Evolutionary conservation across 2,113 vertebrate species (phyloP).

Genomic region (Boulengeromyrus knoepffleri): DNA sequence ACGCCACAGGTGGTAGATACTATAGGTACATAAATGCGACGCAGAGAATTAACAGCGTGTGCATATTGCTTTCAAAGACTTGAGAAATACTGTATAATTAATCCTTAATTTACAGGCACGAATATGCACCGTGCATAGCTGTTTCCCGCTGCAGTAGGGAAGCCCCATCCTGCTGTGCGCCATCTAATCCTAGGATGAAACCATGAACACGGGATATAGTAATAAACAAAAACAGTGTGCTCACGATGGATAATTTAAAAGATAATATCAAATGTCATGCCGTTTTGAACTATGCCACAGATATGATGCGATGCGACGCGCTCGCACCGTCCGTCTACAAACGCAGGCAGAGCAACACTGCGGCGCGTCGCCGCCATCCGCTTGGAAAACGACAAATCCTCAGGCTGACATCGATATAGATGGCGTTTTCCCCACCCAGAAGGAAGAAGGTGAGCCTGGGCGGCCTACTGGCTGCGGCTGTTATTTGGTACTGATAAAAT

Average conservation of each 20-base stretch:
- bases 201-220: background rate
- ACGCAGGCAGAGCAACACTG: background rate
- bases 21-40: background rate
- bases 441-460: background rate
- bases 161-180: background rate
- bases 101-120: background rate
- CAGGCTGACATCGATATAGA: background rate
- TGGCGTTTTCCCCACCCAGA: background rate
- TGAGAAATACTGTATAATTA: background rate
- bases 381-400: background rate
- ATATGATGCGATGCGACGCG: background rate
- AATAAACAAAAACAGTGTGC: background rate
- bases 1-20: background rate
- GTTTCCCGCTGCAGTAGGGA: background rate
- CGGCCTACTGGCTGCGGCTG: background rate
- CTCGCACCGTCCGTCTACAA: background rate
- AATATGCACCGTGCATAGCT: background rate
- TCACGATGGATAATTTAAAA: background rate
- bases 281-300: background rate
- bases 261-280: background rate
- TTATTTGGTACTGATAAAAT: background rate
- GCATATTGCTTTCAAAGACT: background rate
- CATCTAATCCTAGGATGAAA: background rate
- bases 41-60: background rate
- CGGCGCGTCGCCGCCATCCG: background rate